phyloP scores from a whole-genome alignment of 2,797 vertebrate species.

The Crocidura indochinensis region DNA sequence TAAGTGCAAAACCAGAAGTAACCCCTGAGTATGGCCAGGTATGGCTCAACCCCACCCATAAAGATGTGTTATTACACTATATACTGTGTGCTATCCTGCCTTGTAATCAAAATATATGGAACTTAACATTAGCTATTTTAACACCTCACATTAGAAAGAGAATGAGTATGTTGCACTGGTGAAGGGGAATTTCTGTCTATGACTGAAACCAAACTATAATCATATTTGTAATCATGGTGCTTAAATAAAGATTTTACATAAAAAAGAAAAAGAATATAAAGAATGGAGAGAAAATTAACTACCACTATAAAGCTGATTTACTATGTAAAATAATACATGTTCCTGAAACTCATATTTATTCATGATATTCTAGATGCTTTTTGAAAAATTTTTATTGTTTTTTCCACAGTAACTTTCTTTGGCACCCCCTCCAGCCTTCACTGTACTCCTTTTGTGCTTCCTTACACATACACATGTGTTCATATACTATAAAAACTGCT shows the following conservation, averaged over 20 bases:
- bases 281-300: neutral
- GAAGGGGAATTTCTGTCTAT: no score
- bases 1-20: no score
- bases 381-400: neutral
- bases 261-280: no score
- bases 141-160: neutral
- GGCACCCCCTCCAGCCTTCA: neutral
- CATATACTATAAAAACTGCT: neutral
- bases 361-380: neutral
- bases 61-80: neutral
- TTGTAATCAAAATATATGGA: neutral
- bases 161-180: no score
- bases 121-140: neutral
- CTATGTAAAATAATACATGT: neutral
- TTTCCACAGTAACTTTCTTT: neutral
- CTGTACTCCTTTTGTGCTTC: neutral
- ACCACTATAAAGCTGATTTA: neutral
- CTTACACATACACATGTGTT: neutral
- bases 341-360: neutral
- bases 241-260: no score
- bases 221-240: no score
- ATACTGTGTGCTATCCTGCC: neutral
- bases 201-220: no score
- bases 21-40: no score
- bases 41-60: no score